Conservation (phyloP, 2,888 invertebrate species). For the Hedya salicella region DNA sequence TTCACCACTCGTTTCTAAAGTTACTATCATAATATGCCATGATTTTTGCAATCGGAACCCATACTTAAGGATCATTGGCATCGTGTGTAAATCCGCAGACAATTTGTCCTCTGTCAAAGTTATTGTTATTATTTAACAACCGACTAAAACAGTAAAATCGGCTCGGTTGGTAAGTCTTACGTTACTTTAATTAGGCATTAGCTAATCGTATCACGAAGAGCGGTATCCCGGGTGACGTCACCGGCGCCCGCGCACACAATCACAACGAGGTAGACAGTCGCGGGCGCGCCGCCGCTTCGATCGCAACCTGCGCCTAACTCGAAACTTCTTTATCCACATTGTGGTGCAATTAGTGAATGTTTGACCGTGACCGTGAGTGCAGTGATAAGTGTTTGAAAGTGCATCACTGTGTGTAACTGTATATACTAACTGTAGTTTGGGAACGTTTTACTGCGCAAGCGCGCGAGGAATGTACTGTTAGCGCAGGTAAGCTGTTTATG, state of each 20-base stretch:
- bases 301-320: constrained; percentile 21
- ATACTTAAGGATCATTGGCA: no score
- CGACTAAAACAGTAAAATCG: no score
- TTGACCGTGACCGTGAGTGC: constrained; percentile 20
- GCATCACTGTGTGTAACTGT: not conserved
- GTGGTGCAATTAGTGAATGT: not conserved
- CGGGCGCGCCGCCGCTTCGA: constrained; percentile 30
- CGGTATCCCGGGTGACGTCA: constrained; percentile 39
- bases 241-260: constrained; percentile 22
- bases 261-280: constrained; percentile 33
- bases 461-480: constrained; percentile 31
- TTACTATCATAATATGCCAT: no score
- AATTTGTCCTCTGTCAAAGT: no score
- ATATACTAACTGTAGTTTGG: not conserved
- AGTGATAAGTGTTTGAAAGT: constrained; percentile 7
- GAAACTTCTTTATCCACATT: no score
- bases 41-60: no score
- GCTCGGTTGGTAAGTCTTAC: no score
- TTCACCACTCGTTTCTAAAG: no score
- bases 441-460: not conserved
- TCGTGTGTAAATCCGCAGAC: no score
- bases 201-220: constrained; percentile 4
- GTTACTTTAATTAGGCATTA: not conserved
- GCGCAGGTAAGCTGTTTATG: constrained; percentile 22
- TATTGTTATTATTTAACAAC: no score